Base-by-base conservation (phyloP, 2,113 vertebrate species). In the Epinephelus moara region DNA sequence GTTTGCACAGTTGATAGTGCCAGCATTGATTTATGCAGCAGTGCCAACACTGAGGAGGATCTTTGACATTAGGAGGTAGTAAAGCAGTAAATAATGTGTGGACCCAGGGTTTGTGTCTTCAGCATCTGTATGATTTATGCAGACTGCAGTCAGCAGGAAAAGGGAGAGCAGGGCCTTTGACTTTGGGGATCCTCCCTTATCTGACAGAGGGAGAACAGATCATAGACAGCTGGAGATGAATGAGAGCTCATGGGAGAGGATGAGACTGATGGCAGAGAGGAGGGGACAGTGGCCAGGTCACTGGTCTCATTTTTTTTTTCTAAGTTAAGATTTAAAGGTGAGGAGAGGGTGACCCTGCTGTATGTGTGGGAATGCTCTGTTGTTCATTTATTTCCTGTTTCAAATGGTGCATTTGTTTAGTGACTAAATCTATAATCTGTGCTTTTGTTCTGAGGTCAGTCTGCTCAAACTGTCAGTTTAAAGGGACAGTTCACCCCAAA, bases 161-260 rank as follows among this genome's bases (percentile, higher is more conserved):
- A 71, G 53, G 64, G 55, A 60, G 78, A 78, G 56, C 72, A 56
- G 72, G 68, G 75, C 75, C 75, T 89, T 78, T 82, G 74, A 49
- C 78, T 72, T 25, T 0, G 4, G 21, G 72, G 69, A 57, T 78
- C 75, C 70, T 82, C 75, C 68, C 55, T 45, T 64, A 57, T 77
- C 50, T 81, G 72, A 83, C 52, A 59, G 57, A 62, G 73, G 55
- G 50, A 61, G 25, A 86, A 70, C 73, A 72, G 75, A 64, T 77
- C 62, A 62, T 14, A 61, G 80, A 76, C 80, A 81, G 69, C 81
- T 73, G 81, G 60, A 40, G 61, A 71, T 73, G 60, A 84, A 62
- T 50, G 59, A 67, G 52, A 50, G 42, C 62, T 67, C n/a, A 63
- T 62, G 49, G 55, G 53, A 49, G 42, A 18, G n/a, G 33, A 21